Evolutionary conservation across 2,797 vertebrate genomes (phyloP), one percentile per base, ranked within the genome.

Genomic region (Poecilia velifera): DNA sequence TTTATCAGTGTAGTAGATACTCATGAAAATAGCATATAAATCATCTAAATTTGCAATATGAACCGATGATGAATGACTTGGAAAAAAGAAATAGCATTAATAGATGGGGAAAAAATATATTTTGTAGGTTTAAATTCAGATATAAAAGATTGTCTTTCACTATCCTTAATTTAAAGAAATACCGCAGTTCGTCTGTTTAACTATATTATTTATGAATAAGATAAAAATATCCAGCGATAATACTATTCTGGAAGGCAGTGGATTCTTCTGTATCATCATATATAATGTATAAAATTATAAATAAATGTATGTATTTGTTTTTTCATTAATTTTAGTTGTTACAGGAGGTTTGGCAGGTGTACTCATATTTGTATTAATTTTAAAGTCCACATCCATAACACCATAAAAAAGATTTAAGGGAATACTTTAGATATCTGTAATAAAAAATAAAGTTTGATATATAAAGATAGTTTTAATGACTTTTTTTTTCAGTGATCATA

Each of bases 11-110:
- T 47, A 49, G 34, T 12, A 47, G 31, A 73, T 31, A 47, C 9
- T n/a, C 46, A 51, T 72, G 64, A 41, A 41, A 68, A 68, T 36
- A 12, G 20, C 36, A 41, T 41, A 41, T 39, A 68, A 13, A 66
- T n/a, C 20, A 36, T 72, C n/a, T 39, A 3, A 25, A 64, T 77
- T 25, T 64, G n/a, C 64, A 25, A 71, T 76, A 20, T 34, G 57
- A 78, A 62, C 3, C 75, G 57, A 34, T 76, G 36, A 84, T 82
- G 34, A 78, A 84, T 74, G 13, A 34, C 25, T 68, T 73, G n/a
- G 49, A 76, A 74, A 41, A 13, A 43, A 41, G 10, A 76, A 4
- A 0, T 1, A 9, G 0, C 9, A 81, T 8, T 53, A 55, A 49
- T 76, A 59, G 49, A 55, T 22, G 9, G 45, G 14, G 46, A 47